Percentiles rank a stretch among this genome's conserved stretches.
These are phyloP conservation scores for Crambe crambe DNA, from an alignment of 37 sponge, comb jelly and placozoan species.

Conservation along the genomic window DNA sequence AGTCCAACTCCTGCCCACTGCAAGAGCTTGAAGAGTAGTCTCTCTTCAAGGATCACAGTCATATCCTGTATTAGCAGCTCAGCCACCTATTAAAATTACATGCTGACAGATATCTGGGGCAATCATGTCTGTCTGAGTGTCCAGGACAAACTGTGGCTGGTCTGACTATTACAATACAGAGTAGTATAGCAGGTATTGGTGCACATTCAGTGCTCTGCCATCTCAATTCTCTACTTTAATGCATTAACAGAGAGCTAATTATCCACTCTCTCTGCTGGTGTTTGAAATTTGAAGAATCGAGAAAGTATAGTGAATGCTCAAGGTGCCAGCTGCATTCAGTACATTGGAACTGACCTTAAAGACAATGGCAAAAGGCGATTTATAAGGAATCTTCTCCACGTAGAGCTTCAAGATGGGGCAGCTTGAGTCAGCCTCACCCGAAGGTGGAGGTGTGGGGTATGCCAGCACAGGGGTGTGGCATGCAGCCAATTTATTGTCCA, in stretches of 20 bases:
- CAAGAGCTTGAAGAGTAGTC: slow-evolving; percentile 68
- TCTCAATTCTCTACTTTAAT: too few species aligned
- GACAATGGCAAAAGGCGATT: slow-evolving; percentile 56
- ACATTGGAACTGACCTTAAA: slow-evolving; percentile 73
- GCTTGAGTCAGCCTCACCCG: slow-evolving; percentile 29
- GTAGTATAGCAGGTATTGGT: too few species aligned
- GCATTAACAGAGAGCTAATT: too few species aligned
- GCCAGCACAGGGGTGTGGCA: slow-evolving; percentile 49
- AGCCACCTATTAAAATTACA: slow-evolving; percentile 35
- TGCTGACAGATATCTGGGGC: background rate
- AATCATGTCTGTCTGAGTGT: too few species aligned
- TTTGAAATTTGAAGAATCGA: too few species aligned
- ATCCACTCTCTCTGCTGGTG: too few species aligned
- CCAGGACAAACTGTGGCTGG: too few species aligned
- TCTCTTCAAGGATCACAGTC: slow-evolving; percentile 76
- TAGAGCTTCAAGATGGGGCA: slow-evolving; percentile 38
- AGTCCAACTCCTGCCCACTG: slow-evolving; percentile 81
- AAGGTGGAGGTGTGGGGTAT: slow-evolving; percentile 63
- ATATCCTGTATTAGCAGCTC: slow-evolving; percentile 45
- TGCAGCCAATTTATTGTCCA: slow-evolving; percentile 72
- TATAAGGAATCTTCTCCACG: slow-evolving; percentile 55
- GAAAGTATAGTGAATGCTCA: too few species aligned
- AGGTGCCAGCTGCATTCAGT: too few species aligned
- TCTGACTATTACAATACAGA: too few species aligned
- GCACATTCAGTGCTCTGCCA: too few species aligned